These are phyloP conservation scores for Chrysogorgia sp. DNA, from an alignment of 92 coral and sea anemone genomes.

Conservation along the genomic window DNA sequence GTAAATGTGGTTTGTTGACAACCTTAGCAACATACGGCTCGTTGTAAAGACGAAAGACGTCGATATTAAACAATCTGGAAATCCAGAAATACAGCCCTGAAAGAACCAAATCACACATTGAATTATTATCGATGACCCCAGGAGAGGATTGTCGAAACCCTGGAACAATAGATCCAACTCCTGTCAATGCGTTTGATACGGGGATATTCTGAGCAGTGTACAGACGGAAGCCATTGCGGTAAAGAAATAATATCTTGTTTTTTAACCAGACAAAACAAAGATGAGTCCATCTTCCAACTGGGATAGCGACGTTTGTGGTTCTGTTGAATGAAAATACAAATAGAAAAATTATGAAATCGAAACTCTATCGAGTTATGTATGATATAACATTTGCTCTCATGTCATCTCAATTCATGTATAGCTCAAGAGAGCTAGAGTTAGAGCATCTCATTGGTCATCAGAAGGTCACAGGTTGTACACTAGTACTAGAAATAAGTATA, in stretches of 20 bases:
- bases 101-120: background rate
- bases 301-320: background rate
- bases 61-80: background rate
- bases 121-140: background rate
- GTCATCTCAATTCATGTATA: no score
- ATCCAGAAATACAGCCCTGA: background rate
- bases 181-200: background rate
- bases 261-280: background rate
- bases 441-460: no score
- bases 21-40: conserved; percentile 1
- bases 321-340: no score
- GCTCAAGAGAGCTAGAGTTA: no score
- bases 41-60: background rate
- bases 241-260: background rate
- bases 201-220: background rate
- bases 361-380: no score
- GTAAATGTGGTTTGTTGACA: background rate
- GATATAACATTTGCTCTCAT: no score
- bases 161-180: conserved; percentile 8
- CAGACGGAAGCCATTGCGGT: background rate
- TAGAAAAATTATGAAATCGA: no score
- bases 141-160: conserved; percentile 12
- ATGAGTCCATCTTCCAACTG: conserved; percentile 8
- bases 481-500: no score
- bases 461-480: no score